A percentile compares a stretch with the other conserved stretches of the same genome.
Conservation (phyloP, 2,888 invertebrate species). For the Synanthedon formicaeformis region DNA sequence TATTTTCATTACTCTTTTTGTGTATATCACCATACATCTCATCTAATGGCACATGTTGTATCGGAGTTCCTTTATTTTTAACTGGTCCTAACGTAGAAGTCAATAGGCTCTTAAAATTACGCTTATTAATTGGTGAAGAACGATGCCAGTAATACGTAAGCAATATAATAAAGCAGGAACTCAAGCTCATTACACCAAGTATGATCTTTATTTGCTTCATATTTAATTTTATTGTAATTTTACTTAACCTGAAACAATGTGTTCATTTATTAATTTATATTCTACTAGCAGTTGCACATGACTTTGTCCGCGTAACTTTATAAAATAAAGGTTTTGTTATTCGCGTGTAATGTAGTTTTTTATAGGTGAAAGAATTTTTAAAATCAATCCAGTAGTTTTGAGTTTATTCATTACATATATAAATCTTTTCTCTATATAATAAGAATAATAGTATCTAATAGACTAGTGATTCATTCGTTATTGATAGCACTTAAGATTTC, state of each 20-base stretch:
- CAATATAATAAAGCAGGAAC: constrained; percentile 23
- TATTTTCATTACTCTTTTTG: constrained; percentile 17
- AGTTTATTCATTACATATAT: too few relatives aligned
- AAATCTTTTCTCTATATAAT: too few relatives aligned
- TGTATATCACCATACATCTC: constrained; percentile 22
- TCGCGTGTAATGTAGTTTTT: too few relatives aligned
- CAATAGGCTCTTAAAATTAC: neutral
- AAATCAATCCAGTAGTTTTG: too few relatives aligned
- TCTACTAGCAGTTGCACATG: too few relatives aligned
- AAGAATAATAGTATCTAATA: too few relatives aligned
- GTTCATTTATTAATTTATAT: neutral
- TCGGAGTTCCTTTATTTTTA: constrained; percentile 14
- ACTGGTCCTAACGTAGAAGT: neutral
- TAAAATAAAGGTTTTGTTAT: too few relatives aligned
- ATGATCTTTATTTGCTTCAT: constrained; percentile 31
- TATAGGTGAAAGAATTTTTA: too few relatives aligned
- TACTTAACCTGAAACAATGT: constrained; percentile 31
- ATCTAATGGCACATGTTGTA: constrained; percentile 30
- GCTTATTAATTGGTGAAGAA: neutral
- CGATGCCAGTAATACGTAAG: constrained; percentile 28
- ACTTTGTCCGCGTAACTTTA: too few relatives aligned
- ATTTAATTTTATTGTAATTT: constrained; percentile 22
- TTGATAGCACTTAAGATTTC: too few relatives aligned
- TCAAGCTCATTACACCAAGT: constrained; percentile 15
- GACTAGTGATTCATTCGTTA: too few relatives aligned